Evolutionary conservation across 2,113 vertebrate species (phyloP).

Genomic region (Tragelaphus strepsiceros): DNA sequence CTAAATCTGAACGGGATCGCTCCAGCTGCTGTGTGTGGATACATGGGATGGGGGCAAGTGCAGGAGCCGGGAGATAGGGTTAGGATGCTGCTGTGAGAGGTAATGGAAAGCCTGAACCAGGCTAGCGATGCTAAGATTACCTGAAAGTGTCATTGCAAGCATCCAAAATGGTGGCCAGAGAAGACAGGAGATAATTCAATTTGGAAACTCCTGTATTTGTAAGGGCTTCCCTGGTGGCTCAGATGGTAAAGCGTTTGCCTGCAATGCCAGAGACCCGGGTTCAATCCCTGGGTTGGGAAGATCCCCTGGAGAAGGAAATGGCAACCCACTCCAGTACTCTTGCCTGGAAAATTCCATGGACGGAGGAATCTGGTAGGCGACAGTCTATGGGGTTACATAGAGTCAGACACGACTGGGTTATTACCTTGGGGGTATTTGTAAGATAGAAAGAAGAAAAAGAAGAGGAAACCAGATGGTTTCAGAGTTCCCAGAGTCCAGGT

Average conservation of each 20-base stretch:
- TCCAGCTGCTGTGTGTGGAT: neutral
- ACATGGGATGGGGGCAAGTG: neutral
- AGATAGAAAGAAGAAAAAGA: neutral
- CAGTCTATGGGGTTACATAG: neutral
- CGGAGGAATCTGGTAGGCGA: neutral
- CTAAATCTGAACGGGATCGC: neutral
- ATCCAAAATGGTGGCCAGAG: neutral
- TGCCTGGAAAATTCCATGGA: neutral
- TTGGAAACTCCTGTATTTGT: neutral
- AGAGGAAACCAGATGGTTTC: neutral
- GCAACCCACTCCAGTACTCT: neutral
- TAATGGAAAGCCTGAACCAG: neutral
- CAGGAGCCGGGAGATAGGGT: neutral
- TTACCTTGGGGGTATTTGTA: neutral
- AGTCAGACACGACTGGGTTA: neutral
- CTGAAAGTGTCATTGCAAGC: neutral
- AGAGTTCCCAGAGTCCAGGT: neutral
- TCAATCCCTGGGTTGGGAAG: neutral
- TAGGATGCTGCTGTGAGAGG: neutral
- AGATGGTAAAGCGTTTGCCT: fast-evolving
- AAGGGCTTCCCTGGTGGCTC: neutral
- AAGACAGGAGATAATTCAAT: too few species aligned
- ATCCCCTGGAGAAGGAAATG: neutral
- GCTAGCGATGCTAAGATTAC: neutral
- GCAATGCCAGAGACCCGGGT: fast-evolving